Evolutionary conservation across 2,113 vertebrate species (phyloP).

Genomic region (Ciconia maguari): DNA sequence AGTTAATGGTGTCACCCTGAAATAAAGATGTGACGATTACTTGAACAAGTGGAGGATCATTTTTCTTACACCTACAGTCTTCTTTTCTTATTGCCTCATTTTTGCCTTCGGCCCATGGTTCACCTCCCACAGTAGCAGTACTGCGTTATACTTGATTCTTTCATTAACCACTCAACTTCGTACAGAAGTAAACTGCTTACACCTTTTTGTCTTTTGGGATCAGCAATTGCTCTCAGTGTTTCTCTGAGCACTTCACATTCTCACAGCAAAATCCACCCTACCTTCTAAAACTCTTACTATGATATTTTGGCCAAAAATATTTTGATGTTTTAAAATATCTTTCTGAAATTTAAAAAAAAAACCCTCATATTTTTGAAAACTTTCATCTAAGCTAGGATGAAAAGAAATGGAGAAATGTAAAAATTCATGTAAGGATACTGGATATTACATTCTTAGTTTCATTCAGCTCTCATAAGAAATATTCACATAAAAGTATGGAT

Average conservation of each 20-base stretch:
- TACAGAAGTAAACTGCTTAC: not conserved
- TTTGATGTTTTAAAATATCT: not conserved
- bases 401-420: not conserved
- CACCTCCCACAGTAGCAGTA: not conserved
- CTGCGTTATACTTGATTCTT: not conserved
- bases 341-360: not conserved
- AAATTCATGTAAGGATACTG: not conserved
- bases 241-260: not conserved
- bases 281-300: not conserved
- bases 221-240: not conserved
- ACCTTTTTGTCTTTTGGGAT: not conserved
- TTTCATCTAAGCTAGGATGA: not conserved
- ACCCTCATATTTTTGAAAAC: not conserved
- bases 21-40: not conserved
- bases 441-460: not conserved
- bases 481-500: not conserved
- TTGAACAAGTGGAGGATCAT: not conserved
- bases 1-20: not conserved
- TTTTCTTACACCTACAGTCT: not conserved
- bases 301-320: not conserved
- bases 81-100: not conserved
- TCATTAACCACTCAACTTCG: not conserved
- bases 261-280: not conserved
- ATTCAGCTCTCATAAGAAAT: not conserved
- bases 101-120: not conserved